A percentile compares a stretch with the other conserved stretches of the same genome.
Conservation (phyloP, 92 coral and sea anemone species). For the Paramuricea clavata region DNA sequence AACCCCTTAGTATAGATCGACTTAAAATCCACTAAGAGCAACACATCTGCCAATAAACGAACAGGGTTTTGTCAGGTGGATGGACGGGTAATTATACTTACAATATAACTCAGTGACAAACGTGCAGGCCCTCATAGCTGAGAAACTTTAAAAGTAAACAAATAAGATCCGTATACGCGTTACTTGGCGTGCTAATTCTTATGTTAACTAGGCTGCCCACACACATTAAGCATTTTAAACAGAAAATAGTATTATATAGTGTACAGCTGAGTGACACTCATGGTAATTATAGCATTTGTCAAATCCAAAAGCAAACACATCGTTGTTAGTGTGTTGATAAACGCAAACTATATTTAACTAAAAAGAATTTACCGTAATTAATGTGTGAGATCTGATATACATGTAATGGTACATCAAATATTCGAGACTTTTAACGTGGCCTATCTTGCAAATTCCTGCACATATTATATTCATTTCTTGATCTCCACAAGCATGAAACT, state of each 20-base stretch:
- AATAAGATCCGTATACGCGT: neutral
- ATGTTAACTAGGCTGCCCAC: neutral
- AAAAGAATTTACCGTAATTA: neutral
- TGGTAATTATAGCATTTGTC: neutral
- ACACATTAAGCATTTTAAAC: conserved; percentile 8
- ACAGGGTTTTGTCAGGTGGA: no score
- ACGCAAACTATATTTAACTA: neutral
- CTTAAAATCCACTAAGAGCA: no score
- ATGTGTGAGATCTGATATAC: neutral
- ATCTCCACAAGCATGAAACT: no score
- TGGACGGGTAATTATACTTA: no score
- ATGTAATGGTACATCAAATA: neutral
- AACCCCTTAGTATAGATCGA: no score
- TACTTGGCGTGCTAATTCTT: neutral
- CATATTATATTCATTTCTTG: no score
- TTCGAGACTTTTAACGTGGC: neutral
- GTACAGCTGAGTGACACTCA: neutral
- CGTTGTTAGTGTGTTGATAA: neutral
- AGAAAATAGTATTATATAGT: neutral
- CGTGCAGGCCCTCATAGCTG: no score
- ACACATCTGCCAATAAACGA: no score
- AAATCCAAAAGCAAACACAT: neutral
- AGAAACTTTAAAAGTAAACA: neutral
- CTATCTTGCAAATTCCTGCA: neutral
- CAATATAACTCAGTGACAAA: no score